phyloP scores from a whole-genome alignment of 30 jellyfish, hydroid and myxozoan genomes.

The Hydra vulgaris region DNA sequence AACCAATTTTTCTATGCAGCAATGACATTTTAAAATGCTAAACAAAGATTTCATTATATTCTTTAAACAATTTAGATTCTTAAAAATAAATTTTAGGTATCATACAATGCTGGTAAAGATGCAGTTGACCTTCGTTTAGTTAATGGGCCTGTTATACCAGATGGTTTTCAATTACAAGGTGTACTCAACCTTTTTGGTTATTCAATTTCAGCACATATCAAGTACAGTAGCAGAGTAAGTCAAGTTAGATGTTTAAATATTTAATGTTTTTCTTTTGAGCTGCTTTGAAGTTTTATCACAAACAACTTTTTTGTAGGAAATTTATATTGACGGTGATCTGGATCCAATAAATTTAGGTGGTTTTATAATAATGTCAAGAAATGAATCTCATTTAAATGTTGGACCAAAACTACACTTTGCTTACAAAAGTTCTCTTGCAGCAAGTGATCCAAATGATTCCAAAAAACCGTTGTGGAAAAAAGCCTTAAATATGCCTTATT shows the following conservation, averaged over 20 bases:
- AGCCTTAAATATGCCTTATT: constrained; percentile 32
- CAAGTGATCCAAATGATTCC: constrained; percentile 23
- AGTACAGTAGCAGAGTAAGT: constrained; percentile 55
- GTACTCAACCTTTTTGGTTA: constrained; percentile 59
- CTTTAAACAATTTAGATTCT: too few species aligned
- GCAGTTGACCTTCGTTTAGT: constrained; percentile 66
- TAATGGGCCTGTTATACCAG: constrained; percentile 77
- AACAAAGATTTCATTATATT: too few species aligned
- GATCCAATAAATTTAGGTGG: constrained; percentile 94
- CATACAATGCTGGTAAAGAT: constrained; percentile 37
- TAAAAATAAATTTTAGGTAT: constrained; percentile 46
- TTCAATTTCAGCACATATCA: constrained; percentile 52
- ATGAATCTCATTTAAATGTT: constrained; percentile 56
- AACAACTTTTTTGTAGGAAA: constrained; percentile 63
- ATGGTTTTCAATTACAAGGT: constrained; percentile 78
- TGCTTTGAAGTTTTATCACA: too few species aligned
- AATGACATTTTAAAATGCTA: too few species aligned
- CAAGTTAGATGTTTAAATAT: too few species aligned
- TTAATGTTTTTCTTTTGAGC: too few species aligned
- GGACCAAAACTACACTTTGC: constrained; percentile 75
- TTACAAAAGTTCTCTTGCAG: constrained; percentile 45
- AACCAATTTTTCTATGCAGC: too few species aligned
- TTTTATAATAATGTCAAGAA: constrained; percentile 50
- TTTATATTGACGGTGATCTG: constrained; percentile 60
- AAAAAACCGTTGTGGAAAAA: not conserved